A percentile compares a stretch with the other conserved stretches of the same genome.
These are phyloP conservation scores for Myrmecobius fasciatus DNA, from an alignment of 2,113 vertebrate species.

Conservation along the genomic window DNA sequence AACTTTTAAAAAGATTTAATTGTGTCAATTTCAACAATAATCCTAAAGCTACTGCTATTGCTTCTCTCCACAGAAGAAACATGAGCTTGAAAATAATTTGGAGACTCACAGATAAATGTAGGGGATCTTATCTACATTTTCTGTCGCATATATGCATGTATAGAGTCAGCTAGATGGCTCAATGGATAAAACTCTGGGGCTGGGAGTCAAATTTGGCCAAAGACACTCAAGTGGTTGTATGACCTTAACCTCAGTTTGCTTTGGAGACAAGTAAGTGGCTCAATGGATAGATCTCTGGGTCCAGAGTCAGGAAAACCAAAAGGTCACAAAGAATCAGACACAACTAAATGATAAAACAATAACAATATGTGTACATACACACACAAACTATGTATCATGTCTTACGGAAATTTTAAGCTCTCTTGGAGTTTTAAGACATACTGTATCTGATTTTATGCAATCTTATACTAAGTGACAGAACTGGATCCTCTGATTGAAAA, in stretches of 20 bases:
- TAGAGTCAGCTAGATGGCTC: not conserved
- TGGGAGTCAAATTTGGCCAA: not conserved
- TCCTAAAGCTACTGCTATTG: not conserved
- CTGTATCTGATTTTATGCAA: not conserved
- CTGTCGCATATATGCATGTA: not conserved
- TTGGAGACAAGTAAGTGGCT: not conserved
- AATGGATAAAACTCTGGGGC: not conserved
- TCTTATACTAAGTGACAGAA: not conserved
- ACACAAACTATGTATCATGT: not conserved
- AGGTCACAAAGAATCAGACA: not conserved
- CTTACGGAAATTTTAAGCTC: not conserved
- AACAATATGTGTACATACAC: not conserved
- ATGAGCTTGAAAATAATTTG: not conserved
- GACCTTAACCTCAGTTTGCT: not conserved
- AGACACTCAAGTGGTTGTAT: not conserved
- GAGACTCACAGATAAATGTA: not conserved
- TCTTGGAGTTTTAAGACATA: not conserved
- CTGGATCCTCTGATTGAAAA: not conserved
- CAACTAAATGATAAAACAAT: not conserved
- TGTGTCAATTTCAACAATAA: not conserved
- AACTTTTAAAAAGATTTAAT: constrained; percentile 4
- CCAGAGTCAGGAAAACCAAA: not conserved
- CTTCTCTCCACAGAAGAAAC: not conserved
- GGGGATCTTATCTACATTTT: not conserved
- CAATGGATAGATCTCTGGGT: not conserved